Evolutionary conservation across 1,140 invertebrate species (phyloP).

Genomic region (Dendrolimus kikuchii): DNA sequence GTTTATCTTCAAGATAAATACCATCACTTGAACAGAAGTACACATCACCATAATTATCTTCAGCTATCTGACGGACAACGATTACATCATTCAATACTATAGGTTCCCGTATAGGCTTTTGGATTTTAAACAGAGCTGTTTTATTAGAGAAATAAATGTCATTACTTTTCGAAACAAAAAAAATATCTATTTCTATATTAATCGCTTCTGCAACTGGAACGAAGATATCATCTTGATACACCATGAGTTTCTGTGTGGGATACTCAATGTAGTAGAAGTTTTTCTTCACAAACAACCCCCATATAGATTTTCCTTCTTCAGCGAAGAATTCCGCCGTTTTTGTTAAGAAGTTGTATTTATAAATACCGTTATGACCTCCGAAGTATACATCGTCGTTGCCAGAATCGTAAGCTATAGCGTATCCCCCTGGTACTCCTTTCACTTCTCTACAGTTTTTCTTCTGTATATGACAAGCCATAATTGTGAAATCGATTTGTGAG

Average conservation of each 20-base stretch:
- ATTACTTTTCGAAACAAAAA: conserved; percentile 37
- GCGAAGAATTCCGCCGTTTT: conserved; percentile 45
- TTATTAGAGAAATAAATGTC: conserved; percentile 52
- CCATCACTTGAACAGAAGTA: conserved; percentile 45
- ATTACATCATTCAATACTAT: conserved; percentile 35
- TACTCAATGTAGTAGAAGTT: conserved; percentile 60
- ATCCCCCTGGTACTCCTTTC: conserved; percentile 38
- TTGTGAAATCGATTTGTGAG: conserved; percentile 38
- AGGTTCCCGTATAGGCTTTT: conserved; percentile 19
- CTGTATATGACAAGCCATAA: conserved; percentile 34
- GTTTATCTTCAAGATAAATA: conserved; percentile 50
- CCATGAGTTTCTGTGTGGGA: conserved; percentile 44
- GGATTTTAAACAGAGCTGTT: conserved; percentile 51
- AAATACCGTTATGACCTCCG: conserved; percentile 53
- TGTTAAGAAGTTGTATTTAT: conserved; percentile 51
- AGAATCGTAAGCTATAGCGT: conserved; percentile 47
- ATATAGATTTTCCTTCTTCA: conserved; percentile 52
- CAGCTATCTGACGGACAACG: conserved; percentile 38
- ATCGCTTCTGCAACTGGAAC: conserved; percentile 39
- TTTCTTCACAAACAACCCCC: conserved; percentile 42
- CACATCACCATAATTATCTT: conserved; percentile 48
- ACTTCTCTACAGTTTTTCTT: conserved; percentile 24
- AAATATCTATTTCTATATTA: conserved; percentile 46
- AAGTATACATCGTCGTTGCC: conserved; percentile 54
- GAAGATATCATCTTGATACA: conserved; percentile 45